These are phyloP conservation scores for Artibeus lituratus DNA, from an alignment of 2,797 vertebrate species.

Conservation along the genomic window DNA sequence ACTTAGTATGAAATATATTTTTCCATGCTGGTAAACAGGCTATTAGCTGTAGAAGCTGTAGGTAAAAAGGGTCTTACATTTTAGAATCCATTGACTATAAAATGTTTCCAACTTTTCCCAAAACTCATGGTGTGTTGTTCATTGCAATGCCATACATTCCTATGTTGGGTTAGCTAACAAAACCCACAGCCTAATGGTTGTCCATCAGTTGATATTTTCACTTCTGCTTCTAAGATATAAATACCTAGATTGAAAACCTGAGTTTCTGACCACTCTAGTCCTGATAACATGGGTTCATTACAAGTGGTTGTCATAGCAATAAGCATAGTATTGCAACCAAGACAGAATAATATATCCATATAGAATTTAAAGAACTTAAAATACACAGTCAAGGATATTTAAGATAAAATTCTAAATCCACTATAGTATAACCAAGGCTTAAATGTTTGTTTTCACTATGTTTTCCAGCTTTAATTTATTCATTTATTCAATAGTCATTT, in stretches of 20 bases:
- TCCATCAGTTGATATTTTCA: not conserved
- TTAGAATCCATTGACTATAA: not conserved
- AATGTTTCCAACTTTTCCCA: not conserved
- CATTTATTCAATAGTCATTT: not conserved
- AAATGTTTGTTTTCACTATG: not conserved
- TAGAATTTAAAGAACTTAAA: not conserved
- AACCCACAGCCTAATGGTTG: not conserved
- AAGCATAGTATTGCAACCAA: not conserved
- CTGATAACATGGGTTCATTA: not conserved
- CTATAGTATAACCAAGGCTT: not conserved
- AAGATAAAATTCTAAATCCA: not conserved
- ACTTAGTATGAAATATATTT: conserved; percentile 36
- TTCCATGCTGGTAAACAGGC: conserved; percentile 18
- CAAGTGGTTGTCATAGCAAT: not conserved
- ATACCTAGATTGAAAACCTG: not conserved
- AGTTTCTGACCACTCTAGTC: not conserved
- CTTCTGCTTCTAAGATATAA: not conserved
- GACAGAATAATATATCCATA: not conserved
- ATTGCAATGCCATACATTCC: not conserved
- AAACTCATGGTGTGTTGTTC: not conserved
- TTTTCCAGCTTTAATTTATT: not conserved
- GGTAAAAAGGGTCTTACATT: not conserved
- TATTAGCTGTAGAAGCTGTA: not conserved
- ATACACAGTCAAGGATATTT: not conserved
- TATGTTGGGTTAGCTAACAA: not conserved